Evolutionary conservation across 2,888 invertebrate genomes (phyloP), one percentile per base, ranked within the genome.

Genomic region (Liopterus haemorrhoidalis): DNA sequence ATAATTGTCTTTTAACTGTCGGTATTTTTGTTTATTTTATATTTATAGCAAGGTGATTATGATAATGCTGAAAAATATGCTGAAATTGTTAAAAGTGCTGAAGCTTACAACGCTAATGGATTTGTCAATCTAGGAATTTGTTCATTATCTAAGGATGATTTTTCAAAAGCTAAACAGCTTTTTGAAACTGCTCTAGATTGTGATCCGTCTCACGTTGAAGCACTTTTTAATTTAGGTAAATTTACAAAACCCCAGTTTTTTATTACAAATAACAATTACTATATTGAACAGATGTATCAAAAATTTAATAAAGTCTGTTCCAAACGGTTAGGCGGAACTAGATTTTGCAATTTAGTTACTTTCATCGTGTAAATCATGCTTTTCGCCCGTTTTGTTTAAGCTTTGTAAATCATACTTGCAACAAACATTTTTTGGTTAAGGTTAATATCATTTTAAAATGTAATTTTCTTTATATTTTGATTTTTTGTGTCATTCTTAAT

Each of bases 81-180:
- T 22, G 82, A 80, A 67, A 73, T 78, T 57, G 87, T 85, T 21
- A 76, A 85, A 56, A 75, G 78, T 55, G 75, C 82, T 5, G 86
- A 89, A 57, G 76, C 79, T 46, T 85, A 84, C 57, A 90, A 85
- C 66, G 79, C 89, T 1, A 79, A 83, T 58, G 90, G 89, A 4
- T 78, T 85, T 57, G 87, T 92, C 2, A 92, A 92, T 70, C 77
- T 87, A 59, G 87, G 90, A 4, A 88, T 89, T 55, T 84, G 88
- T 55, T 76, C 81, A 48, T 81, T 82, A 60, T 74, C 76, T 28
- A 79, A 77, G 57, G 78, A 76, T 16, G 81, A 87, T 50, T 71
- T 75, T 31, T 81, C 82, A 49, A 78, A 79, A 56, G 87, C 89
- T 0, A 74, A 79, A 49, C 78, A 80, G 54, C 79, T 80, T 58